Conservation (phyloP, 2,888 invertebrate species). For the Aricia artaxerxes region DNA sequence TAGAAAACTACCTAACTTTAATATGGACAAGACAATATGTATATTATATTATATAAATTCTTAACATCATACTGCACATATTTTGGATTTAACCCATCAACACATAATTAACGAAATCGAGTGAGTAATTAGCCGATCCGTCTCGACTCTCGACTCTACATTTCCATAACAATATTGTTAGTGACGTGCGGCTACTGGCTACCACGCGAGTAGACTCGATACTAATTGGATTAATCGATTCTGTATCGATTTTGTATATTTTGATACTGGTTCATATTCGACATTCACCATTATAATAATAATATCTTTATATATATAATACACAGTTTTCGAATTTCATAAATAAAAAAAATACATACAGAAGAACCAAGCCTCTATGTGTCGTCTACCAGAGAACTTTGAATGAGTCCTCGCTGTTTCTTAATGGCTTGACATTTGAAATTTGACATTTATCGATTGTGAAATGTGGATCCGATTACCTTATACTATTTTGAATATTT, state of each 20-base stretch:
- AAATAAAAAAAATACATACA: not conserved
- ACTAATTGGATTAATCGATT: constrained; percentile 34
- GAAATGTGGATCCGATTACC: not conserved
- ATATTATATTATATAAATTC: too few relatives aligned
- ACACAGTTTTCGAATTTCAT: not conserved
- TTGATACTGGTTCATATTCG: not conserved
- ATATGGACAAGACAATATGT: too few relatives aligned
- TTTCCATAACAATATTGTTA: constrained; percentile 75
- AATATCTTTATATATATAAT: too few relatives aligned
- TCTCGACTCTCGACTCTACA: constrained; percentile 60
- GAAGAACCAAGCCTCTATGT: not conserved
- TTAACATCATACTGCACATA: not conserved
- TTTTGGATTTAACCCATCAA: not conserved
- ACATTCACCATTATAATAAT: too few relatives aligned
- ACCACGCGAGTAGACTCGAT: not conserved
- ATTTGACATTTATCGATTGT: constrained; percentile 14
- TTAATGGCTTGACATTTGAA: constrained; percentile 5
- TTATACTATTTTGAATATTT: not conserved
- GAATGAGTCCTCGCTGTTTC: not conserved
- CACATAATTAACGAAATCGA: constrained; percentile 40
- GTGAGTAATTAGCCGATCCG: constrained; percentile 58
- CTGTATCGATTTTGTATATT: constrained; percentile 32
- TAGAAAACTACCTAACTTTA: too few relatives aligned
- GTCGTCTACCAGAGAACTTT: not conserved
- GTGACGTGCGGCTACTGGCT: constrained; percentile 38